These are phyloP conservation scores for Anisognathus igniventris DNA, from an alignment of 2,797 vertebrate species.

Conservation along the genomic window DNA sequence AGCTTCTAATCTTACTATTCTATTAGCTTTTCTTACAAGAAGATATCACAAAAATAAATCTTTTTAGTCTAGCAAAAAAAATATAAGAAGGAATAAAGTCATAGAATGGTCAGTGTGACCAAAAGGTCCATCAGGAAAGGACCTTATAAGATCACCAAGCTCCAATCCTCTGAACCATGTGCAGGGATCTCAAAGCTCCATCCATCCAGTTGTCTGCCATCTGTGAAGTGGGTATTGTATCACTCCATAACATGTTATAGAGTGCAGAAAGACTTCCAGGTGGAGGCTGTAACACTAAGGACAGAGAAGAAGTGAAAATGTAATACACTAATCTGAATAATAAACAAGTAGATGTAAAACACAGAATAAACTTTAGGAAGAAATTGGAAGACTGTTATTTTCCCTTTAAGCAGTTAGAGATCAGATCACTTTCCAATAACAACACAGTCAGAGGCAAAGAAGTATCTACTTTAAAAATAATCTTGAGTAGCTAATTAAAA, in stretches of 20 bases:
- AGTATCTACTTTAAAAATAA: background rate
- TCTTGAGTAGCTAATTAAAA: background rate
- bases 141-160: background rate
- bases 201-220: background rate
- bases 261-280: background rate
- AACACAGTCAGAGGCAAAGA: background rate
- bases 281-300: background rate
- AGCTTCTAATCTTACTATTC: background rate
- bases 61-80: background rate
- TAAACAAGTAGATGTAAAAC: background rate
- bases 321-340: background rate
- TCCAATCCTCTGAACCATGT: background rate
- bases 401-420: background rate
- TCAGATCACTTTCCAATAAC: background rate
- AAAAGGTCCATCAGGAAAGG: background rate
- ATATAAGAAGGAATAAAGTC: background rate
- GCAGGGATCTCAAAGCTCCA: background rate
- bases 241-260: background rate
- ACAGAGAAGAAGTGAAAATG: background rate
- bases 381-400: background rate
- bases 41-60: background rate
- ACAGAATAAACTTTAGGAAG: background rate
- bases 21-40: background rate
- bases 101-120: background rate
- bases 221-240: background rate